These are phyloP conservation scores for Anseranas semipalmata DNA, from an alignment of 2,113 vertebrate species.

Conservation along the genomic window DNA sequence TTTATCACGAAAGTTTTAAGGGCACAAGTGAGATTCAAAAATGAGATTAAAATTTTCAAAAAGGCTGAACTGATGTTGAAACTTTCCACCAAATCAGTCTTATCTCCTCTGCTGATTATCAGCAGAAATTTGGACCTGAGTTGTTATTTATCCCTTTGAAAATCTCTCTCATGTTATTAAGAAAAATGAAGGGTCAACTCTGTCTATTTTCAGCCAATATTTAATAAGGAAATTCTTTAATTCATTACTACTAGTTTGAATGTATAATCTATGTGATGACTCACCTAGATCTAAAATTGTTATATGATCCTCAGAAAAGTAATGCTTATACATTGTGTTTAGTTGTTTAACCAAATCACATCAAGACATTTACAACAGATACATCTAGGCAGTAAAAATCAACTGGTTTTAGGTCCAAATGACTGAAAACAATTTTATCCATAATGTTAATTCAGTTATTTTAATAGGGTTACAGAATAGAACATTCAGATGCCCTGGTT, in stretches of 20 bases:
- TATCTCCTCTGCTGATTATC: not conserved
- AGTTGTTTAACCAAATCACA: not conserved
- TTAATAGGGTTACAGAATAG: conserved; percentile 54
- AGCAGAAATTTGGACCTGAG: not conserved
- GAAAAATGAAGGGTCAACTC: not conserved
- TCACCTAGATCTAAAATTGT: not conserved
- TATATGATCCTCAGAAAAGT: not conserved
- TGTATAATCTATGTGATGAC: not conserved
- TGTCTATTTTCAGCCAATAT: not conserved
- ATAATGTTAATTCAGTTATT: conserved; percentile 42
- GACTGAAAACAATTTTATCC: conserved; percentile 20
- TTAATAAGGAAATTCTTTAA: not conserved
- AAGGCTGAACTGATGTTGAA: not conserved
- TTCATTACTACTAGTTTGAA: not conserved
- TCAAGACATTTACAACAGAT: not conserved
- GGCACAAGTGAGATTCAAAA: not conserved
- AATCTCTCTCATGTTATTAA: not conserved
- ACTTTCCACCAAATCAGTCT: not conserved
- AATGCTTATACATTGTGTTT: not conserved
- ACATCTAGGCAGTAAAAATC: not conserved
- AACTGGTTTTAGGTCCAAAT: conserved; percentile 35
- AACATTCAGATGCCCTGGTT: conserved; percentile 24
- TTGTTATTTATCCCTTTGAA: not conserved
- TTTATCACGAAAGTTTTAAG: not conserved
- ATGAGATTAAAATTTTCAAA: not conserved